These are phyloP conservation scores for Drosophila longiperda DNA, from an alignment of 2,888 invertebrate genomes.

Conservation along the genomic window DNA sequence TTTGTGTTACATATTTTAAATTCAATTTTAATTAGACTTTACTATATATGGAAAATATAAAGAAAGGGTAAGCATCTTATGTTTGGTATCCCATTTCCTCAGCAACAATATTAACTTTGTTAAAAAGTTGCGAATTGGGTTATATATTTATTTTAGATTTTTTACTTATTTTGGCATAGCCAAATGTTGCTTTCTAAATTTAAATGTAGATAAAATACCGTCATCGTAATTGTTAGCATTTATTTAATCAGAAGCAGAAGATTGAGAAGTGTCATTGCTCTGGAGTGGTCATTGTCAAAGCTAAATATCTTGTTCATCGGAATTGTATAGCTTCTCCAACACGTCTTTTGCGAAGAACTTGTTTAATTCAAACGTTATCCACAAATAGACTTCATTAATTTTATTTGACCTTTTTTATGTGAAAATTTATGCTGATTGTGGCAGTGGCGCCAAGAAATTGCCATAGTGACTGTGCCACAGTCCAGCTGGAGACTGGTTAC, in stretches of 20 bases:
- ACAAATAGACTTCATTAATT: conserved; percentile 41
- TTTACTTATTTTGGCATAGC: background rate
- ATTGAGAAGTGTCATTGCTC: background rate
- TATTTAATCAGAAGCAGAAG: background rate
- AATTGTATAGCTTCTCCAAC: conserved; percentile 3
- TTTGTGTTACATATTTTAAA: conserved; percentile 1
- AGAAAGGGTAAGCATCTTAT: background rate
- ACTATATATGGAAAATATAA: background rate
- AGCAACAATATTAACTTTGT: background rate
- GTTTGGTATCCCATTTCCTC: background rate
- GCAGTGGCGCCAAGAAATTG: conserved; percentile 50
- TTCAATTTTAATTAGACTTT: background rate
- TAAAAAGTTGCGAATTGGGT: background rate
- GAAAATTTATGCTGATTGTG: conserved; percentile 58
- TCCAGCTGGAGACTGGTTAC: conserved; percentile 8
- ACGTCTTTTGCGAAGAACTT: conserved; percentile 14
- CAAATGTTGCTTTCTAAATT: background rate
- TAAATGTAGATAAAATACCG: background rate
- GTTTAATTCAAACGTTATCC: conserved; percentile 31
- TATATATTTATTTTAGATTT: background rate
- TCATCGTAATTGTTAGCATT: no score
- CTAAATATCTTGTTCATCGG: background rate
- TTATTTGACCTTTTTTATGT: conserved; percentile 29
- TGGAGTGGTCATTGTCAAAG: background rate
- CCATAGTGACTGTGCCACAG: background rate